Percentiles rank a stretch among this genome's conserved stretches.
Evolutionary conservation across 2,113 vertebrate genomes (phyloP).

Genomic region (Loxodonta africana): DNA sequence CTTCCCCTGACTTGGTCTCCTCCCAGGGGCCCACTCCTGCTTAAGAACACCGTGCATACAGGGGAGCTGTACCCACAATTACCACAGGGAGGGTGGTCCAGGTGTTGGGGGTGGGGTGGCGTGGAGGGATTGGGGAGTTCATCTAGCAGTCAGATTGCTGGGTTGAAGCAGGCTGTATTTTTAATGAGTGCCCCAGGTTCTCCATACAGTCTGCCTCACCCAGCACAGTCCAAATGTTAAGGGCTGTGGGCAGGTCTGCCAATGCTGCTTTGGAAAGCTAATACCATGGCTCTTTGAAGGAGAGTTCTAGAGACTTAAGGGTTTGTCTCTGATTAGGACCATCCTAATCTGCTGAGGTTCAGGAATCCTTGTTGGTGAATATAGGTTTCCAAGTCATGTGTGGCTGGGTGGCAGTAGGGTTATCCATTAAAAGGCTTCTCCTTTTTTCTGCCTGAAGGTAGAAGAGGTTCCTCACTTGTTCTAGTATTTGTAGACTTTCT

Average conservation of each 20-base stretch:
- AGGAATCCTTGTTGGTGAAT: neutral
- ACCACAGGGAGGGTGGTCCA: neutral
- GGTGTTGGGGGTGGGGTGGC: rapidly evolving
- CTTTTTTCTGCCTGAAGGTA: neutral
- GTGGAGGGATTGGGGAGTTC: neutral
- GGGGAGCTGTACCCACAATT: conserved; percentile 32
- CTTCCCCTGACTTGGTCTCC: conserved; percentile 29
- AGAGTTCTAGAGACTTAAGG: neutral
- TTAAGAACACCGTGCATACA: conserved; percentile 75
- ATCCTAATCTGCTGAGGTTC: neutral
- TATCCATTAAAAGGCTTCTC: neutral
- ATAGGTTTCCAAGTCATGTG: neutral
- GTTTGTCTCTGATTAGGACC: neutral
- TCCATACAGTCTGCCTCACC: neutral
- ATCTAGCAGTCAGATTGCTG: neutral
- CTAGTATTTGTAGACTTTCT: neutral
- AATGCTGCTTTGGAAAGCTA: neutral
- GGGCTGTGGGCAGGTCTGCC: neutral
- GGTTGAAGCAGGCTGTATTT: neutral
- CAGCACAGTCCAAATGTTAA: neutral
- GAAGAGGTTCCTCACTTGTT: neutral
- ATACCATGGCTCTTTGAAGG: neutral
- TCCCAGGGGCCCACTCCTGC: conserved; percentile 67
- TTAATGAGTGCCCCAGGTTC: neutral
- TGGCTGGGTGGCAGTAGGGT: neutral